A percentile compares a stretch with the other conserved stretches of the same genome.
These are phyloP conservation scores for Sebastiscus albofasciatus DNA, from an alignment of 2,797 vertebrate species.

Conservation along the genomic window DNA sequence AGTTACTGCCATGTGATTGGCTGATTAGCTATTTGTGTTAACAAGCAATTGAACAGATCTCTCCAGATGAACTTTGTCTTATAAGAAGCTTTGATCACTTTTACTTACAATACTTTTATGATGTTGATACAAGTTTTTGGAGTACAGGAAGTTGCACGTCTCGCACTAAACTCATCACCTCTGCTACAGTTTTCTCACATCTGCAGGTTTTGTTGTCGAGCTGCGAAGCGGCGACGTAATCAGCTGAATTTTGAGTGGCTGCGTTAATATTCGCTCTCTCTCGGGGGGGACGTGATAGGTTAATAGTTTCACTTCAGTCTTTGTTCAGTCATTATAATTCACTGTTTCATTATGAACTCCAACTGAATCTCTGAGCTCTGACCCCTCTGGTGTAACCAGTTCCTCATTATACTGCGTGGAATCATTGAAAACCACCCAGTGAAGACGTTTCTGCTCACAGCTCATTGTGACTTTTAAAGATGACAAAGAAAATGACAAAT, in stretches of 20 bases:
- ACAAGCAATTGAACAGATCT: too few species aligned
- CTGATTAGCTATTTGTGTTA: too few species aligned
- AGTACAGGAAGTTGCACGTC: too few species aligned
- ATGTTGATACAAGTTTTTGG: too few species aligned
- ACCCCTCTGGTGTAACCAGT: neutral
- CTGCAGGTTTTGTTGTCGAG: neutral
- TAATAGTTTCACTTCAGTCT: constrained; percentile 9
- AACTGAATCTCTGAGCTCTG: neutral
- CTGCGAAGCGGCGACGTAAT: neutral
- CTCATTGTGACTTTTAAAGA: too few species aligned
- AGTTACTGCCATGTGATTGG: too few species aligned
- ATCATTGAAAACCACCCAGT: neutral
- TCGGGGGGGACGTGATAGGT: neutral
- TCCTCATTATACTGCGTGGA: neutral
- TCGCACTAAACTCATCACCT: too few species aligned
- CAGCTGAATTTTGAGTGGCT: constrained; percentile 26
- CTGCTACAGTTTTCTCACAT: neutral
- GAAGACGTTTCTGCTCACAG: neutral
- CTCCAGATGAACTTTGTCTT: too few species aligned
- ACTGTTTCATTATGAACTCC: constrained; percentile 20
- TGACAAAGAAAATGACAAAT: neutral
- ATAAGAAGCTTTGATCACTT: too few species aligned
- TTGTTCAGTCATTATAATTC: neutral
- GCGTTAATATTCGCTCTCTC: constrained; percentile 22
- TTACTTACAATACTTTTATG: too few species aligned